Conservation (phyloP, 2,797 vertebrate genomes). For the Allobates femoralis region DNA sequence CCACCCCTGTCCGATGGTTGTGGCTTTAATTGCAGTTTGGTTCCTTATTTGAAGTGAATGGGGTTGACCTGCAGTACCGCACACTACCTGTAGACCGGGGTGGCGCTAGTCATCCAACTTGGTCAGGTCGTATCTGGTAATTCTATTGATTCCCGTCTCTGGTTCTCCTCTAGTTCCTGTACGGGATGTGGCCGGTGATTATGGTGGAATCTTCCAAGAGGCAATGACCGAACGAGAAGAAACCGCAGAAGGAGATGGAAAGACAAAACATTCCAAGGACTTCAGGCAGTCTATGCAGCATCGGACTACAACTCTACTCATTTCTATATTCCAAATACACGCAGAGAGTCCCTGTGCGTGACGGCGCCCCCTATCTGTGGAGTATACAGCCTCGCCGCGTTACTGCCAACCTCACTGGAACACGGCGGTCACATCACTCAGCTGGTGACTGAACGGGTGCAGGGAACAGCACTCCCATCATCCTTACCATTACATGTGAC, state of each 20-base stretch:
- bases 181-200: conserved; percentile 92
- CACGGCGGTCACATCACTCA: conserved; percentile 60
- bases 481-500: neutral
- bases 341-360: neutral
- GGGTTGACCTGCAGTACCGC: too few species aligned
- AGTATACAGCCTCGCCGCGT: neutral
- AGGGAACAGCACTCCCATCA: neutral
- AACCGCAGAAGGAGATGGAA: neutral
- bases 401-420: conserved; percentile 56
- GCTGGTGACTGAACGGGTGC: conserved; percentile 49
- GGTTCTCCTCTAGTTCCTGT: conserved; percentile 81
- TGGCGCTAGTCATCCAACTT: too few species aligned
- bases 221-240: conserved; percentile 75
- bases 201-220: conserved; percentile 88
- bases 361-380: neutral
- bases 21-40: too few species aligned
- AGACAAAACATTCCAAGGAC: conserved; percentile 63
- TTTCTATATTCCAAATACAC: conserved; percentile 21
- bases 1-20: too few species aligned
- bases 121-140: neutral
- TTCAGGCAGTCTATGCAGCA: conserved; percentile 58
- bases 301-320: conserved; percentile 49
- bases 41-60: too few species aligned
- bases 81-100: too few species aligned
- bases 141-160: neutral